A percentile compares a stretch with the other conserved stretches of the same genome.
phyloP scores from a whole-genome alignment of 2,113 vertebrate genomes.

The Zosterops borbonicus region DNA sequence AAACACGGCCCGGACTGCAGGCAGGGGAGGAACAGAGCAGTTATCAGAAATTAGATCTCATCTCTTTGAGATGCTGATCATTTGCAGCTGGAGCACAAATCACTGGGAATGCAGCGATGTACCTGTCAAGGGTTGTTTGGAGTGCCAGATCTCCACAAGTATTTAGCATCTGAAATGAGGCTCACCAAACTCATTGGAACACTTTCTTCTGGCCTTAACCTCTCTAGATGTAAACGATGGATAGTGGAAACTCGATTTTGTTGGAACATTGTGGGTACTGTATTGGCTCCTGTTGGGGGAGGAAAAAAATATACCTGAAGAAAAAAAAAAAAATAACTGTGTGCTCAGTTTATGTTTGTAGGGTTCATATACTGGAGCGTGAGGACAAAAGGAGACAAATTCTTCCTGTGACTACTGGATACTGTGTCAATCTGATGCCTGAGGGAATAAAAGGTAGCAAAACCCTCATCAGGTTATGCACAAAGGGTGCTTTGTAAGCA shows the following conservation, averaged over 20 bases:
- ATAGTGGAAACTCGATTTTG: background rate
- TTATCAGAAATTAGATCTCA: background rate
- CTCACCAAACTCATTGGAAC: background rate
- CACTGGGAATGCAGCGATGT: background rate
- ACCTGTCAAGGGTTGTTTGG: background rate
- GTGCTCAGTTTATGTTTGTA: background rate
- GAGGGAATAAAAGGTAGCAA: background rate
- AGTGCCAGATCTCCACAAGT: background rate
- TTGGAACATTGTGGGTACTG: background rate
- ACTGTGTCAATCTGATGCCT: background rate
- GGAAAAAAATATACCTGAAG: background rate
- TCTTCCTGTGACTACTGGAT: background rate
- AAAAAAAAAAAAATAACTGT: background rate
- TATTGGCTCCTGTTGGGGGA: background rate
- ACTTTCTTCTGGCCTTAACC: background rate
- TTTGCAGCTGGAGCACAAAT: background rate
- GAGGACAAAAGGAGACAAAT: background rate
- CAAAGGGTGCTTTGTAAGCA: background rate
- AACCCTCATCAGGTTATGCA: background rate
- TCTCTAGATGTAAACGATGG: background rate
- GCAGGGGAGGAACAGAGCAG: background rate
- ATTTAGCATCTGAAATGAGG: background rate
- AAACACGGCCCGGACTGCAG: background rate
- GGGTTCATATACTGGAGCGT: background rate
- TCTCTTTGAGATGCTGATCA: background rate